These are phyloP conservation scores for Aythya baeri DNA, from an alignment of 2,113 vertebrate genomes.

Conservation along the genomic window DNA sequence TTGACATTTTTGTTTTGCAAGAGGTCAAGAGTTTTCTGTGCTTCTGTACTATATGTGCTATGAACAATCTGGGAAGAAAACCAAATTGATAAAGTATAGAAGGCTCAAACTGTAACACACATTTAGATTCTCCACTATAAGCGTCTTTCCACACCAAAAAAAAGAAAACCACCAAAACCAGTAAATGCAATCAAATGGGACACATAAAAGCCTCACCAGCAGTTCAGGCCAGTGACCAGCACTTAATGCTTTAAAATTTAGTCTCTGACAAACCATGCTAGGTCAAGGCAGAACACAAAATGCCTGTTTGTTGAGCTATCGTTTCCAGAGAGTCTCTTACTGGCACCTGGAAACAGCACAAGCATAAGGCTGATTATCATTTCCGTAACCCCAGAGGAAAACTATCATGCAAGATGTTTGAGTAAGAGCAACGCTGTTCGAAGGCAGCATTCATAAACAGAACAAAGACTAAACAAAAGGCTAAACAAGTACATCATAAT, in stretches of 20 bases:
- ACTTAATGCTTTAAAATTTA: background rate
- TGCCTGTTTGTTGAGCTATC: constrained; percentile 27
- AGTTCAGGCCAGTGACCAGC: background rate
- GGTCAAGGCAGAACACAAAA: background rate
- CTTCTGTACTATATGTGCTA: background rate
- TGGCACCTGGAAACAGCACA: constrained; percentile 60
- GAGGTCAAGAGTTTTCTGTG: constrained; percentile 17
- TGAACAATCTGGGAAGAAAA: constrained; percentile 23
- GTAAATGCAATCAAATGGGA: background rate
- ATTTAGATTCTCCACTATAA: constrained; percentile 35
- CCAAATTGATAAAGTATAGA: constrained; percentile 22
- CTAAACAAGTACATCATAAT: constrained; percentile 63
- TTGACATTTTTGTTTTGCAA: background rate
- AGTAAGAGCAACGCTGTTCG: constrained; percentile 47
- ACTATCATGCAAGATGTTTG: constrained; percentile 53
- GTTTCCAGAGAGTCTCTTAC: constrained; percentile 36
- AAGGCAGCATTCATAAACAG: constrained; percentile 62
- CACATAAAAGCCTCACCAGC: background rate
- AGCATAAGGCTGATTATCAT: constrained; percentile 67
- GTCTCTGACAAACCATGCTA: background rate
- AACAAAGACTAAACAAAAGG: constrained; percentile 64
- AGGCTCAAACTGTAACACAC: background rate
- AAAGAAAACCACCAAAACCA: background rate
- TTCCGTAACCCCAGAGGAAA: constrained; percentile 63
- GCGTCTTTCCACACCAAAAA: background rate